phyloP scores from a whole-genome alignment of 2,113 vertebrate species.

The Bos indicus region DNA sequence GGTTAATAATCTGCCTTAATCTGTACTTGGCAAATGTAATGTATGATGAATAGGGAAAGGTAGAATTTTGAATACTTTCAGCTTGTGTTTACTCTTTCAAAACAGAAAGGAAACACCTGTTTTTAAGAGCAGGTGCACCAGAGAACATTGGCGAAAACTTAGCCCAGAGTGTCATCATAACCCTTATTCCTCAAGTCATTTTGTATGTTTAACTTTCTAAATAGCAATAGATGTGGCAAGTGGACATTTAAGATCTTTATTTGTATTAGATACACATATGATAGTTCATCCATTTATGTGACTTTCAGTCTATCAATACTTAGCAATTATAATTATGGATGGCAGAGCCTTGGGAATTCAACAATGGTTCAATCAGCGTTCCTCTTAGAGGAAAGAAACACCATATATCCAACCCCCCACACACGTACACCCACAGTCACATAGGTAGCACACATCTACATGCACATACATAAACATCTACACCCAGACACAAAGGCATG shows the following conservation, averaged over 20 bases:
- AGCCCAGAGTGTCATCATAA: neutral
- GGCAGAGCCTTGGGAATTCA: slow-evolving; percentile 25
- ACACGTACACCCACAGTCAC: neutral
- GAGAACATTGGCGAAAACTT: neutral
- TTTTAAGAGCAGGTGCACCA: slow-evolving; percentile 12
- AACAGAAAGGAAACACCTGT: neutral
- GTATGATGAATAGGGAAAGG: neutral
- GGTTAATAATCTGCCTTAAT: slow-evolving; percentile 61
- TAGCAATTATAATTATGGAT: slow-evolving; percentile 14
- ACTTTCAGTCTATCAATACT: slow-evolving; percentile 46
- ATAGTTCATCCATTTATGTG: slow-evolving; percentile 42
- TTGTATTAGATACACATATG: neutral
- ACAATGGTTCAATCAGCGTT: neutral
- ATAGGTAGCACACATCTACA: neutral
- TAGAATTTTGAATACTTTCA: slow-evolving; percentile 52
- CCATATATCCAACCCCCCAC: rapidly evolving
- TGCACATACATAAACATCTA: neutral
- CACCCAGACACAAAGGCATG: neutral
- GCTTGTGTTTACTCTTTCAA: slow-evolving; percentile 29
- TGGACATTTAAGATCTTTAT: slow-evolving; percentile 16
- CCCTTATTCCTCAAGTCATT: neutral
- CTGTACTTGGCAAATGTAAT: slow-evolving; percentile 47
- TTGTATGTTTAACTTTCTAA: slow-evolving; percentile 15
- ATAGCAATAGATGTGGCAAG: neutral
- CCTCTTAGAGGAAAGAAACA: slow-evolving; percentile 27